Conservation (phyloP, 2,888 invertebrate species). For the Pterobdella sp. region DNA sequence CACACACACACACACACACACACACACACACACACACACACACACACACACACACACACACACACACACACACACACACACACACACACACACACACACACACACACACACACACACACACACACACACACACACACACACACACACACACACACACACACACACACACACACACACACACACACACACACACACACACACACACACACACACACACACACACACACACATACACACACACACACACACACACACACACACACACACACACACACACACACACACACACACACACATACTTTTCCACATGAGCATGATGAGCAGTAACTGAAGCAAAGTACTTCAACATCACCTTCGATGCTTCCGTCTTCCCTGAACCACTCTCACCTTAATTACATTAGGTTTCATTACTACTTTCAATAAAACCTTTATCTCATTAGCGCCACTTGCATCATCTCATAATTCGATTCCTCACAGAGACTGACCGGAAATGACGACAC, state of each 20-base stretch:
- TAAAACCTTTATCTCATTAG: background rate
- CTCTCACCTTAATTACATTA: conserved; percentile 62
- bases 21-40: conserved; percentile 1
- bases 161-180: background rate
- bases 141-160: conserved; percentile 1
- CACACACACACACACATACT: conserved; percentile 56
- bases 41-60: conserved; percentile 1
- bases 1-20: conserved; percentile 1
- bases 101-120: conserved; percentile 1
- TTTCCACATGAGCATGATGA: conserved; percentile 87
- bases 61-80: conserved; percentile 1
- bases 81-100: conserved; percentile 1
- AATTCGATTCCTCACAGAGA: background rate
- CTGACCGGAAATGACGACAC: conserved; percentile 74
- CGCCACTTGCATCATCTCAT: background rate
- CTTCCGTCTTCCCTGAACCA: conserved; percentile 95
- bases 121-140: conserved; percentile 1
- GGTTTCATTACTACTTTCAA: background rate
- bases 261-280: background rate
- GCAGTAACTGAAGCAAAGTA: conserved; percentile 89
- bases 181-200: background rate
- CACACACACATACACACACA: background rate
- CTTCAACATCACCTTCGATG: conserved; percentile 97
- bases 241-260: background rate
- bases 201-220: background rate